A percentile compares a stretch with the other conserved stretches of the same genome.
These are phyloP conservation scores for Sminthurinus signatus DNA, from an alignment of 1,140 invertebrate genomes.

Conservation along the genomic window DNA sequence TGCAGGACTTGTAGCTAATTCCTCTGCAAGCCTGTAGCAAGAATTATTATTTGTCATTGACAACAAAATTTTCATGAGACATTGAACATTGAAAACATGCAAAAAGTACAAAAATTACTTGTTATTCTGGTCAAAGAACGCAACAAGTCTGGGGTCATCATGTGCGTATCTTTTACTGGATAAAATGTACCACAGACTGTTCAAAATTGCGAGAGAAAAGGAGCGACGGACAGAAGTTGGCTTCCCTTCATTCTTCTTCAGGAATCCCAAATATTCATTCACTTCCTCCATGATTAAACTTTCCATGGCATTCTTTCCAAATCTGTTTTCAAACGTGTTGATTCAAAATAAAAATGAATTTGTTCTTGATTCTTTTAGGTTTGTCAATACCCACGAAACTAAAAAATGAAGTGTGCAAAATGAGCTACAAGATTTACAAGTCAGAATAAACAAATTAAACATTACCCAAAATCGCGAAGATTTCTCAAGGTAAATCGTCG, in stretches of 20 bases:
- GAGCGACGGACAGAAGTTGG: neutral
- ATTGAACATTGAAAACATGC: neutral
- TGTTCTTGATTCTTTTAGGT: no score
- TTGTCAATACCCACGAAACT: no score
- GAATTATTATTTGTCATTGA: neutral
- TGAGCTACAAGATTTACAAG: no score
- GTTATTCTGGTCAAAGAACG: neutral
- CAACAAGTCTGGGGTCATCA: neutral
- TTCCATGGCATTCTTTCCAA: constrained; percentile 18
- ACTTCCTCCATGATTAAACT: constrained; percentile 15
- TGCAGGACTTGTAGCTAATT: neutral
- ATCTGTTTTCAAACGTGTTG: no score
- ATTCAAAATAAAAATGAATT: no score
- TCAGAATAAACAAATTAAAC: no score
- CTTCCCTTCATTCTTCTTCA: neutral
- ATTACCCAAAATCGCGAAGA: no score
- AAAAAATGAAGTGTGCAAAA: no score
- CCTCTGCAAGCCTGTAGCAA: neutral
- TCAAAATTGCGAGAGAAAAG: constrained; percentile 11
- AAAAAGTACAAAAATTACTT: neutral
- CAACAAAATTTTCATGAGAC: neutral
- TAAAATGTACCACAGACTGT: constrained; percentile 19
- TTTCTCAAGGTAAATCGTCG: no score
- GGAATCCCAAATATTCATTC: neutral
- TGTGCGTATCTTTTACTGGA: neutral